Conservation (phyloP, 1,140 invertebrate genomes). For the Sitobion miscanthi region DNA sequence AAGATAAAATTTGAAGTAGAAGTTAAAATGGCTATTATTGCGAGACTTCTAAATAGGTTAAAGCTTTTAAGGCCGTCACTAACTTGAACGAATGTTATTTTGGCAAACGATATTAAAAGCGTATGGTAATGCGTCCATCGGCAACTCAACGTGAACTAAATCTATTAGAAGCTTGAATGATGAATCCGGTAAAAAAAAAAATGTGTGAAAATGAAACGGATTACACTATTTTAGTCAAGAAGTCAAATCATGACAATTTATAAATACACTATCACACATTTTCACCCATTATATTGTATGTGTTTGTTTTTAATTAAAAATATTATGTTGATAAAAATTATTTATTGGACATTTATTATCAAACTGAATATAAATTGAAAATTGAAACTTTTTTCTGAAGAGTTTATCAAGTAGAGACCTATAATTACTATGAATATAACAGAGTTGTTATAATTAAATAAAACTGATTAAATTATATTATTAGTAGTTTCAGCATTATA, state of each 20-base stretch:
- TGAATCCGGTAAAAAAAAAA: neutral
- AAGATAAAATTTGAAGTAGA: neutral
- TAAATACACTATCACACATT: neutral
- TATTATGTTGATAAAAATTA: neutral
- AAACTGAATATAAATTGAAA: neutral
- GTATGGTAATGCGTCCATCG: neutral
- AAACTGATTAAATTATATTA: neutral
- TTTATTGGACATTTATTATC: neutral
- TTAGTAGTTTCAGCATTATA: neutral
- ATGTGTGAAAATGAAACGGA: neutral
- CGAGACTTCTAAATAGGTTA: neutral
- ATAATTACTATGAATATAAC: neutral
- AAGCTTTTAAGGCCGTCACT: neutral
- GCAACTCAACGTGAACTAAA: neutral
- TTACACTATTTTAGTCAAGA: neutral
- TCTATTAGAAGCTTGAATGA: neutral
- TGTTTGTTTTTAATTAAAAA: neutral
- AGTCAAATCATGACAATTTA: neutral
- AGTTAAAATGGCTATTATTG: conserved; percentile 1
- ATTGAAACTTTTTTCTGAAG: neutral
- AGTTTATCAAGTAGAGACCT: neutral
- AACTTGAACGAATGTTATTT: neutral
- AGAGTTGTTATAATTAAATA: neutral
- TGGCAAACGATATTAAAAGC: neutral
- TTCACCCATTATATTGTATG: neutral